Base-by-base conservation (phyloP, 2,797 vertebrate genomes). In the Syncerus caffer region DNA sequence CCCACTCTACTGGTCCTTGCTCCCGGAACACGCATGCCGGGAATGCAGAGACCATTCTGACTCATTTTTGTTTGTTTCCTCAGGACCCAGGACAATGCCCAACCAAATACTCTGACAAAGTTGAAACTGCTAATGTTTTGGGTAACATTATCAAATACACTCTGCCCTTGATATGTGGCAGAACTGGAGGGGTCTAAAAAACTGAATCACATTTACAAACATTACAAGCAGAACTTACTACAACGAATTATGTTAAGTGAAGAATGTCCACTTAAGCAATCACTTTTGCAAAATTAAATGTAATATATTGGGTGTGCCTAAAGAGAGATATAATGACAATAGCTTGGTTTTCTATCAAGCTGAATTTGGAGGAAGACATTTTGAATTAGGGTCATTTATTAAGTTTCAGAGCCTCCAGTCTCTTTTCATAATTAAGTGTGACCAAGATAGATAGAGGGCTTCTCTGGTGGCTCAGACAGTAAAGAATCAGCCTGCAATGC, bases 351-450 rank as follows among this genome's bases (percentile, higher is more conserved):
- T 94, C 96, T 88, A 88, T 96, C 94, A 58, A 92, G 76, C 45
- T 85, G 80, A 31, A 94, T 78, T 85, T 94, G 50, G 42, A 91
- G 47, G 31, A 76, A 74, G 80, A 88, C 17, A 19, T 67, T 97
- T 86, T 89, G 86, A 92, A 92, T 95, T 84, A 71, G 67, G 53
- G 80, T 94, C 88, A 95, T 92, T 95, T 96, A 95, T 90, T 93
- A 91, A 79, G 74, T 93, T 79, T 64, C 45, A 25, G 67, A 88
- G 60, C 27, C 74, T 90, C 67, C 11, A 9, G 93, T 88, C 74
- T 96, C 62, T 90, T 42, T 31, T 50, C 21, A 62, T 38, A 51
- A 79, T 6, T 27, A 13, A 87, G 42, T 58, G 21, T 95, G 93
- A 90, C 29, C 42, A 67, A 90, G 95, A 88, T 7, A 74, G 21